phyloP scores from a whole-genome alignment of 1,140 invertebrate genomes.

The Sycophila sp. region DNA sequence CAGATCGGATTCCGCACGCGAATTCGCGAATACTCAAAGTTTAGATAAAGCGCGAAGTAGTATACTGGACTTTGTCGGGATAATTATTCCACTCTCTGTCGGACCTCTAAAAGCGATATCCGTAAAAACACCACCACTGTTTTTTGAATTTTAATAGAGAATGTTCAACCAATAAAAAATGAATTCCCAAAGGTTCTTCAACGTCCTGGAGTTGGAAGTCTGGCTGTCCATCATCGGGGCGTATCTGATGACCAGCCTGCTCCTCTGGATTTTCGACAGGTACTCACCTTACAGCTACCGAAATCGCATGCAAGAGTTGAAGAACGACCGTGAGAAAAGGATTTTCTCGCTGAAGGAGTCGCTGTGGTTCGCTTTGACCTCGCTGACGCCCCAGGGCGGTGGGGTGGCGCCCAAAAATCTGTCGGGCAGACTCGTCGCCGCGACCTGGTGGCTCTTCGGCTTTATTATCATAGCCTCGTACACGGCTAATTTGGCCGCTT shows the following conservation, averaged over 20 bases:
- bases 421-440: constrained; percentile 90
- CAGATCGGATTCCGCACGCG: no score
- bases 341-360: constrained; percentile 96
- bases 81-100: no score
- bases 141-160: no score
- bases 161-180: no score
- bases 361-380: constrained; percentile 99
- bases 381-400: constrained; percentile 93
- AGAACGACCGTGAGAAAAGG: constrained; percentile 91
- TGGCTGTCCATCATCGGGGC: constrained; percentile 96
- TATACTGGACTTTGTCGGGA: no score
- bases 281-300: constrained; percentile 95
- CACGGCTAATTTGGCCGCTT: constrained; percentile 95
- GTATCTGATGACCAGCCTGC: constrained; percentile 92
- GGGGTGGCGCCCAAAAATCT: constrained; percentile 96
- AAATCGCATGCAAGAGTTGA: constrained; percentile 79
- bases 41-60: no score
- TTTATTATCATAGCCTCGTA: constrained; percentile 99
- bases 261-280: constrained; percentile 95
- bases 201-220: constrained; percentile 93
- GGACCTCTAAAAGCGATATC: no score
- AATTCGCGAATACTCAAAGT: no score
- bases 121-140: no score
- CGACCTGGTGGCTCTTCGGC: constrained; percentile 98
- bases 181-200: constrained; percentile 71